Evolutionary conservation across 23 tunicate species (phyloP), one percentile per base, ranked within the genome.

Genomic region (Trididemnum nubilum): DNA sequence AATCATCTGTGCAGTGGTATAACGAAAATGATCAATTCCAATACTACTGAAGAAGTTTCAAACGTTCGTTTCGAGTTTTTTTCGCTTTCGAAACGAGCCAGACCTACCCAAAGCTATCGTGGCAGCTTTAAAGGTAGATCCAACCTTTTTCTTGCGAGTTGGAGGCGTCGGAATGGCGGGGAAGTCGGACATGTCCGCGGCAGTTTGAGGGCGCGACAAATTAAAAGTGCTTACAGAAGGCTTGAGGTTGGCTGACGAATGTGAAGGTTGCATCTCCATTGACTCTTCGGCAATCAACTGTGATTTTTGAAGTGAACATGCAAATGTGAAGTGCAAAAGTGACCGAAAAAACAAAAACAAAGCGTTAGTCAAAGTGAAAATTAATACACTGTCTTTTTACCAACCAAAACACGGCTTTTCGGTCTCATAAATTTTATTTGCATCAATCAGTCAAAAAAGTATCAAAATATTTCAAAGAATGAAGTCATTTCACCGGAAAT

Each of bases 111-210:
- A 83, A 2, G 89, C 93, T 27, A 82, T 77, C 9, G 88, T 86
- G 25, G 92, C 97, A 2, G 92, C 92, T 69, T 87, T 93, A 18
- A 88, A 65, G 0, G 88, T 75, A 15, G 65, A 65, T 19, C 75
- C 71, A 22, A 65, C 71, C 39, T 76, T 81, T 33, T 80, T 63
- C 57, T 88, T 63, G 34, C 98, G 79, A 50, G 77, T 69, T 0
- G 98, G 98, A 18, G 98, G 98, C 4, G 98, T 93, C 12, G 98
- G 98, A 37, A 87, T 88, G 40, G 89, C 91, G 15, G 89, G 89
- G 58, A 87, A 83, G 35, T 93, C 91, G 19, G 31, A n/a, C 4
- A 34, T 44, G 40, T 75, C 86, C 0, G 87, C 83, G 21, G 80
- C 79, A 0, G 82, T 54, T 34, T 79, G 88, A 23, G 88, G 88